These are phyloP conservation scores for Liopterus haemorrhoidalis DNA, from an alignment of 2,888 invertebrate genomes.

Conservation along the genomic window DNA sequence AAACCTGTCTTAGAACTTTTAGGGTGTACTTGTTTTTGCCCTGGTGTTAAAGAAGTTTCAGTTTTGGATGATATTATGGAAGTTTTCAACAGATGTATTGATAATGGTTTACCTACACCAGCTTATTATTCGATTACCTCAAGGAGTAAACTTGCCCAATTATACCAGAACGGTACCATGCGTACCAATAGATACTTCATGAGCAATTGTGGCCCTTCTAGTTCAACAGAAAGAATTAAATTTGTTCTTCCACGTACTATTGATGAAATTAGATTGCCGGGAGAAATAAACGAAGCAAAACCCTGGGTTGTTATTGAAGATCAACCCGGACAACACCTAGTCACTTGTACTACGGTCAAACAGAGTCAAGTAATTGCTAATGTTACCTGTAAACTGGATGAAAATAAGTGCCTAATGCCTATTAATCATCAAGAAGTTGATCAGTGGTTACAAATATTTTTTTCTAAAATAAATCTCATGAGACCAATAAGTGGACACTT, in stretches of 20 bases:
- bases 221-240: constrained; percentile 65
- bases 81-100: constrained; percentile 63
- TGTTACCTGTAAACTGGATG: constrained; percentile 70
- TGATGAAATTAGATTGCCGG: constrained; percentile 59
- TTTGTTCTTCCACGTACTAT: constrained; percentile 62
- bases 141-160: constrained; percentile 59
- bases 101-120: constrained; percentile 61
- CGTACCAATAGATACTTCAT: constrained; percentile 61
- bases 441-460: constrained; percentile 67
- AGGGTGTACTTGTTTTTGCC: constrained; percentile 77
- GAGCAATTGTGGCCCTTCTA: constrained; percentile 68
- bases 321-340: constrained; percentile 66
- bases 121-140: constrained; percentile 61
- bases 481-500: constrained; percentile 70
- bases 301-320: constrained; percentile 77
- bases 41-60: constrained; percentile 67
- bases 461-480: constrained; percentile 57
- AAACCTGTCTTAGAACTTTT: constrained; percentile 73
- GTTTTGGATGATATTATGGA: constrained; percentile 73
- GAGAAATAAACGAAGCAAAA: constrained; percentile 66
- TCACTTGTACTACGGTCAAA: constrained; percentile 78
- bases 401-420: constrained; percentile 62
- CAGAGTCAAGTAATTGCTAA: constrained; percentile 73
- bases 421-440: constrained; percentile 62
- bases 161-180: constrained; percentile 62